Base-by-base conservation (phyloP, 2,888 invertebrate genomes). In the Drosophila algonquin region DNA sequence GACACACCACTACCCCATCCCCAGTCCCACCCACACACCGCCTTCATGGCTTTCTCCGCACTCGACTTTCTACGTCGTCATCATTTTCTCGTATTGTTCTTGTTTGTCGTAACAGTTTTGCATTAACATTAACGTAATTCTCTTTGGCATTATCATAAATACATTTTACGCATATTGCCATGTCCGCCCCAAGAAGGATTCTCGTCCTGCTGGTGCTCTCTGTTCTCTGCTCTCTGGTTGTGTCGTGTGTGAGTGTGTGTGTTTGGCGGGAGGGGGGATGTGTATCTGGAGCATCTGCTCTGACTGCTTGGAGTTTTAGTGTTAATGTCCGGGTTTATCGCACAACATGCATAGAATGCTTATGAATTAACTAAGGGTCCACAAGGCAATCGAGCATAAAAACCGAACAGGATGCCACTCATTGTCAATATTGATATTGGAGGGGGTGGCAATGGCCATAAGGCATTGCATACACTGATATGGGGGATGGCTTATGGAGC, bases 81-180 rank as follows among this genome's bases (percentile, higher is more conserved):
- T 82, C 85, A 85, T 82, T 82, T 82, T 79, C 77, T 77, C 81
- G 82, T 85, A 85, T 83, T 85, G 83, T 81, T 84, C 77, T 85
- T 86, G 84, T 83, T 76, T 84, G 87, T 81, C 85, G 84, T 86
- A 86, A 85, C 87, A 85, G 86, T 87, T 87, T 84, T 89, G 88
- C 87, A 87, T 88, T 85, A 89, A 88, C 89, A 86, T 89, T 89
- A 89, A 85, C 81, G 79, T 85, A 85, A 89, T 89, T 89, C 87
- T 87, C 84, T 84, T 75, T 84, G 87, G 87, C 90, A 90, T 90
- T 89, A 90, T 90, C 90, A 88, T 90, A 90, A 90, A 90, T 89
- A 90, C 89, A 87, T 90, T 90, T 84, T 89, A 87, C 80, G 81
- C 87, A 90, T 89, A 89, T 90, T 89, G 85, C 85, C 75, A 85